Conservation (phyloP, 2,113 vertebrate species). For the Scopus umbretta region DNA sequence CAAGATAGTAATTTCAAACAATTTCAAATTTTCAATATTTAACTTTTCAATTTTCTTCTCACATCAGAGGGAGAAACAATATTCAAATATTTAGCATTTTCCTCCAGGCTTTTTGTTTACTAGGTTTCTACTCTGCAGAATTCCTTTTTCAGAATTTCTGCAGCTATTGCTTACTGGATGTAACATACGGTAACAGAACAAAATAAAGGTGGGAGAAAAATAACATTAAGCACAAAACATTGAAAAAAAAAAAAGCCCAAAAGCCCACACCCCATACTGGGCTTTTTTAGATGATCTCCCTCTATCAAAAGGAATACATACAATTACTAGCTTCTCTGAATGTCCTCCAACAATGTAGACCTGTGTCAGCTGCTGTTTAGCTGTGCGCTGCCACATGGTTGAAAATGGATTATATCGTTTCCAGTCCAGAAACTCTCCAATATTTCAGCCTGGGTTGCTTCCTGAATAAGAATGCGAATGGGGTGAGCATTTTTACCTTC, state of each 20-base stretch:
- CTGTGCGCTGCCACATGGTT: neutral
- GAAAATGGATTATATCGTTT: neutral
- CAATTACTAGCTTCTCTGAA: neutral
- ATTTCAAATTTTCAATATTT: neutral
- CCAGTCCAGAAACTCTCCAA: neutral
- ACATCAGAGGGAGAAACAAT: neutral
- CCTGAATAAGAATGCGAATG: neutral
- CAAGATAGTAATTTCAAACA: neutral
- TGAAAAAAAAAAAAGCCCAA: neutral
- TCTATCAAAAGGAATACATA: neutral
- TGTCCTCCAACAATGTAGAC: neutral
- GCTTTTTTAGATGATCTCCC: neutral
- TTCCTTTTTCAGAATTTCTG: neutral
- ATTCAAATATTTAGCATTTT: neutral
- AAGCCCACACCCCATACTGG: neutral
- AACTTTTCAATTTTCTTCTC: neutral
- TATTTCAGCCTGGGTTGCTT: neutral
- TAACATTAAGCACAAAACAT: neutral
- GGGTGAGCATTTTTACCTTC: neutral
- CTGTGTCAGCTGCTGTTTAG: neutral
- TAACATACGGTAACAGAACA: neutral
- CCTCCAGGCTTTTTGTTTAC: neutral
- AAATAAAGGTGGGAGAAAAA: neutral
- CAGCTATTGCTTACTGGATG: neutral
- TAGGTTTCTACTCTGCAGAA: neutral